phyloP scores from a whole-genome alignment of 2,888 invertebrate species.

The Eilema griseolum region DNA sequence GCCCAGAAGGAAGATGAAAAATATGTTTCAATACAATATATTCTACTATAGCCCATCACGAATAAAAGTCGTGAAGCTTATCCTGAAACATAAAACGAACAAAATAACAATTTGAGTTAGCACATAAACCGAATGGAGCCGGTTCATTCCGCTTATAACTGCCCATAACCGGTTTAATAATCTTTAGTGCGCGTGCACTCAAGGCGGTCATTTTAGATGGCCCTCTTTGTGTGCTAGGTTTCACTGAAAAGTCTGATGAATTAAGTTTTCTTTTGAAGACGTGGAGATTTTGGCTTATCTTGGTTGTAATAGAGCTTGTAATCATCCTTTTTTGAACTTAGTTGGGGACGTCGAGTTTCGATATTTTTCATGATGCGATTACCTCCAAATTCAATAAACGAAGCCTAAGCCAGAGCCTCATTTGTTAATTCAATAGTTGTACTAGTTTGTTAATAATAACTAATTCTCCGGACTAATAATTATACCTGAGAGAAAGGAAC shows the following conservation, averaged over 20 bases:
- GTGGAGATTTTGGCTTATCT: neutral
- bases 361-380: no score
- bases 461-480: no score
- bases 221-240: constrained; percentile 35
- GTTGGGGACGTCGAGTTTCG: no score
- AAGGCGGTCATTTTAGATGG: constrained; percentile 35
- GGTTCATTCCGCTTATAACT: constrained; percentile 45
- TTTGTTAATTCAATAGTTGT: no score
- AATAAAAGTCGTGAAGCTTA: constrained; percentile 21
- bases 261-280: neutral
- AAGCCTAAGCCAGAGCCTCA: no score
- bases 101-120: constrained; percentile 46
- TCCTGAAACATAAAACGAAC: constrained; percentile 26
- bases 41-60: neutral
- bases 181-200: constrained; percentile 42
- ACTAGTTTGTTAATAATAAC: no score
- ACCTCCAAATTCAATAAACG: no score
- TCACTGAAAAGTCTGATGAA: constrained; percentile 6
- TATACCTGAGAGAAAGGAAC: no score
- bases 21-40: neutral
- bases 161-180: constrained; percentile 46
- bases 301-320: neutral
- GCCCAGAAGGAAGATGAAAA: no score
- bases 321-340: no score
- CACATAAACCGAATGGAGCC: constrained; percentile 46